These are phyloP conservation scores for Agrotis segetum DNA, from an alignment of 2,888 invertebrate genomes.

Conservation along the genomic window DNA sequence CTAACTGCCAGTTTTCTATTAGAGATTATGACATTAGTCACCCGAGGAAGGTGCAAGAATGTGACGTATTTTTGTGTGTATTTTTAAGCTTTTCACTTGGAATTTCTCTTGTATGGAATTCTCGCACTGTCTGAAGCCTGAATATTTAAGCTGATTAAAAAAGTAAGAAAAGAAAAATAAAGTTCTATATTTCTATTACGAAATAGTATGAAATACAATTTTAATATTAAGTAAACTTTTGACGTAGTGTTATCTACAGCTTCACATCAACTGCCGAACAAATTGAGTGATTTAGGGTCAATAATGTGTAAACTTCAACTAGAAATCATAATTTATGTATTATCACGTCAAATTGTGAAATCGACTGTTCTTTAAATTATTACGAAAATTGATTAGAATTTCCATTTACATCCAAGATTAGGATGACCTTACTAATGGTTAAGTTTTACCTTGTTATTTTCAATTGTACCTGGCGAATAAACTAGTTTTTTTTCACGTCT, in stretches of 20 bases:
- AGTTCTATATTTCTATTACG: no score
- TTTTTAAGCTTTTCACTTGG: no score
- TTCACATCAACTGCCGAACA: background rate
- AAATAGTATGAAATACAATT: background rate
- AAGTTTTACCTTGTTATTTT: no score
- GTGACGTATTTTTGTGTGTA: no score
- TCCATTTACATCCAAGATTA: no score
- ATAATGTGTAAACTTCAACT: background rate
- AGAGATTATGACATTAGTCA: constrained; percentile 5
- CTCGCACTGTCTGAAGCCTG: no score
- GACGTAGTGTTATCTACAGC: background rate
- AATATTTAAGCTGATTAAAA: no score
- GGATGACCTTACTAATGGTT: no score
- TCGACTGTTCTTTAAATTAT: background rate
- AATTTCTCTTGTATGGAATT: no score
- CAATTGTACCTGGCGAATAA: no score
- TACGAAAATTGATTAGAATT: background rate
- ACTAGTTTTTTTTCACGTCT: no score
- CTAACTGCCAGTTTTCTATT: constrained; percentile 21
- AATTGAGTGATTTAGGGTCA: background rate
- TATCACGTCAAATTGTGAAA: background rate
- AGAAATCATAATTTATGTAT: background rate
- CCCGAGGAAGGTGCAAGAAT: background rate
- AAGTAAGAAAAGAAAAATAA: no score
- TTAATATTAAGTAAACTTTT: background rate